Evolutionary conservation across 1,140 invertebrate genomes (phyloP).

Genomic region (Macrocentrus cingulum): DNA sequence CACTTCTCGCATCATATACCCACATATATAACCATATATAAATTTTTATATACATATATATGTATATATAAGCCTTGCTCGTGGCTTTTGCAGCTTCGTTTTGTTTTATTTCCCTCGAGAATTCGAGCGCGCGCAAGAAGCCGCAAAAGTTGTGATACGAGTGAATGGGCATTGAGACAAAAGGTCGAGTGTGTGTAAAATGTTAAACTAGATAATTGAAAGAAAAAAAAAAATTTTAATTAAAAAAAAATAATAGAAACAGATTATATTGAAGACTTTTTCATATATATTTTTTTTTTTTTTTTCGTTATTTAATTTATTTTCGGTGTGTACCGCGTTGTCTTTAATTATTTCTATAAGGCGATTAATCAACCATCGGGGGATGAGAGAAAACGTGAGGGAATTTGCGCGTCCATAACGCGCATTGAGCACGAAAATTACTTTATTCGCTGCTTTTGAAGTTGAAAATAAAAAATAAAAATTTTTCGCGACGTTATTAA

Average conservation of each 20-base stretch:
- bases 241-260: too few relatives aligned
- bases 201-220: too few relatives aligned
- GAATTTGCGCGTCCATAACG: conserved; percentile 5
- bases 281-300: too few relatives aligned
- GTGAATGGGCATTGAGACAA: neutral
- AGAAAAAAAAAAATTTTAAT: too few relatives aligned
- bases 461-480: neutral
- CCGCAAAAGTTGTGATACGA: neutral
- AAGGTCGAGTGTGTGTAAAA: neutral
- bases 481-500: too few relatives aligned
- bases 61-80: neutral
- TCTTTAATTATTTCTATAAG: too few relatives aligned
- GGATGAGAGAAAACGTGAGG: neutral
- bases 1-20: neutral
- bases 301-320: conserved; percentile 28
- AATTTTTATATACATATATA: conserved; percentile 1
- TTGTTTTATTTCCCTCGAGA: conserved; percentile 39
- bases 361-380: conserved; percentile 31
- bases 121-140: conserved; percentile 27
- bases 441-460: neutral
- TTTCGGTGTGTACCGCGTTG: conserved; percentile 28
- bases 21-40: too few relatives aligned
- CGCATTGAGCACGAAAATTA: conserved; percentile 1
- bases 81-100: conserved; percentile 27
- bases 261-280: too few relatives aligned